Evolutionary conservation across 2,797 vertebrate genomes (phyloP), one percentile per base, ranked within the genome.

Genomic region (Enteromius thamalakanensis): DNA sequence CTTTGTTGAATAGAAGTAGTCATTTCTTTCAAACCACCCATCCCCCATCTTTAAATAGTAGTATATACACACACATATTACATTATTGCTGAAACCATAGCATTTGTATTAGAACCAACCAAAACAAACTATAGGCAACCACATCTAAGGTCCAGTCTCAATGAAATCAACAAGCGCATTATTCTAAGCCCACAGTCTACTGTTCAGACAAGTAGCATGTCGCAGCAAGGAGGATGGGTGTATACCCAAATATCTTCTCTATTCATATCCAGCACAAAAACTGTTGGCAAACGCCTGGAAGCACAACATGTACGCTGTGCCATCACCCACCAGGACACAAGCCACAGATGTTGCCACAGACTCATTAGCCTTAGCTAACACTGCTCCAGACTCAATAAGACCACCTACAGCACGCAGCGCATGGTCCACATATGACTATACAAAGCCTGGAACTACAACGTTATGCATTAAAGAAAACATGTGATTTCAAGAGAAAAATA

Each of bases 331-430:
- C 51, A 42, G 72, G 72, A 76, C 72, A 76, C 53, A 58, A 23
- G 72, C 32, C 75, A 45, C 75, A 77, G 37, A 62, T 62, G 55
- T 62, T 55, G 75, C 29, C 29, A 29, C 29, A 29, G 29, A 29
- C 51, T 76, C 58, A 58, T 58, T 76, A 76, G n/a, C 51, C 49
- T 0, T 11, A 53, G 29, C 6, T 53, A 53, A 74, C 49, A 37
- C 51, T 17, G 74, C 21, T 76, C 74, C 53, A 58, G 74, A 77
- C 75, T 77, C 75, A 77, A 77, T 37, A 77, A 77, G 75, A 77
- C 75, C 58, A 77, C 75, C 75, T 62, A 76, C 55, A 62, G 58
- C 15, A 62, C 15, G 45, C 58, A 47, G 10, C 5, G 14, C 58
- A 77, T 21, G 9, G 37, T 64, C 58, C 23, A 8, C 58, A 29